phyloP scores from a whole-genome alignment of 1,140 invertebrate species.

The Leptonema lineaticorne region DNA sequence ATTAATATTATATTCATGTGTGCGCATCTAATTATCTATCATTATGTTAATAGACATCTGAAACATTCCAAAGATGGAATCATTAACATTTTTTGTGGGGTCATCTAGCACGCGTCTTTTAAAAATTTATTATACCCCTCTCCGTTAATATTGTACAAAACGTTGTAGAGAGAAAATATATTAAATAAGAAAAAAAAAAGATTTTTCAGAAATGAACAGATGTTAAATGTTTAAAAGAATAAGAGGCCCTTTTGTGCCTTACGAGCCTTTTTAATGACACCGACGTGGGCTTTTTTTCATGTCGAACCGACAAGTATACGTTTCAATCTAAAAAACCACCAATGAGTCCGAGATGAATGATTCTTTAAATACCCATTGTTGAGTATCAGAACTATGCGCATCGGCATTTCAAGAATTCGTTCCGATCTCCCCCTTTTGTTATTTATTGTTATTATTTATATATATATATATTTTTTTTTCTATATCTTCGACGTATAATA shows the following conservation, averaged over 20 bases:
- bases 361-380: constrained; percentile 41
- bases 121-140: not conserved
- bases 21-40: too few species aligned
- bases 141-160: not conserved
- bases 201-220: not conserved
- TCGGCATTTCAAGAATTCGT: constrained; percentile 34
- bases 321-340: constrained; percentile 12
- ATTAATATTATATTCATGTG: too few species aligned
- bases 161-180: too few species aligned
- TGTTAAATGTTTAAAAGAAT: not conserved
- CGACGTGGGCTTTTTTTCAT: constrained; percentile 38
- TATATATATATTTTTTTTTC: not conserved
- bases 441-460: not conserved
- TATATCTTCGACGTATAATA: too few species aligned
- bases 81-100: constrained; percentile 15
- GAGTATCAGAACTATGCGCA: constrained; percentile 16
- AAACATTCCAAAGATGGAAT: not conserved
- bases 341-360: constrained; percentile 36
- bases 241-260: constrained; percentile 25
- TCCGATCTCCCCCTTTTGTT: not conserved
- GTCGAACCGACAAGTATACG: constrained; percentile 23
- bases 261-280: constrained; percentile 37
- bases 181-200: not conserved
- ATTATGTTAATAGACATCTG: too few species aligned
- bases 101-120: constrained; percentile 8